Conservation (phyloP, 2,888 invertebrate species). For the Rugalucina vietnamica region DNA sequence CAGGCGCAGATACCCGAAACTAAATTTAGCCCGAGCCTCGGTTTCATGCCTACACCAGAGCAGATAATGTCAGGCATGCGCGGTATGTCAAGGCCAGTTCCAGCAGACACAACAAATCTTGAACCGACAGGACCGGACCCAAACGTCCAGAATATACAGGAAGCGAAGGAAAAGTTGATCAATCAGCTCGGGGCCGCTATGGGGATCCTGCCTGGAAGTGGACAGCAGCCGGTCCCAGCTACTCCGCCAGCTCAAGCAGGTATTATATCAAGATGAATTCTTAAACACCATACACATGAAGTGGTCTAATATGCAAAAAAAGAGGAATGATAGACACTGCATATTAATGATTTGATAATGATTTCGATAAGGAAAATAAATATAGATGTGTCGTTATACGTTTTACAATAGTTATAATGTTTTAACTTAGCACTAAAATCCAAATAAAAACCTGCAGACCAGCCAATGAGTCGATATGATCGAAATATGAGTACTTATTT, state of each 20-base stretch:
- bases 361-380: too few relatives aligned
- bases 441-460: too few relatives aligned
- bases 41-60: conserved; percentile 56
- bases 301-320: too few relatives aligned
- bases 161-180: conserved; percentile 49
- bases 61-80: conserved; percentile 53
- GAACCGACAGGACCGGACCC: conserved; percentile 41
- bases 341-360: too few relatives aligned
- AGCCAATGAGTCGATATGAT: too few relatives aligned
- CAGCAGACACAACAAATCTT: conserved; percentile 47
- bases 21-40: conserved; percentile 34
- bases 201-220: conserved; percentile 35
- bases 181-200: conserved; percentile 56
- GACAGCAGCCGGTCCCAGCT: neutral
- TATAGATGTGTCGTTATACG: too few relatives aligned
- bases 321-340: too few relatives aligned
- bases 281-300: too few relatives aligned
- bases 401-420: too few relatives aligned
- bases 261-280: too few relatives aligned
- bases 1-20: conserved; percentile 46
- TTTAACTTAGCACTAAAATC: too few relatives aligned
- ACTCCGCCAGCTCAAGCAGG: neutral
- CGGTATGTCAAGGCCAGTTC: conserved; percentile 30
- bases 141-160: conserved; percentile 21
- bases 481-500: too few relatives aligned